phyloP scores from a whole-genome alignment of 2,888 invertebrate species.

The Anthophora plumipes region DNA sequence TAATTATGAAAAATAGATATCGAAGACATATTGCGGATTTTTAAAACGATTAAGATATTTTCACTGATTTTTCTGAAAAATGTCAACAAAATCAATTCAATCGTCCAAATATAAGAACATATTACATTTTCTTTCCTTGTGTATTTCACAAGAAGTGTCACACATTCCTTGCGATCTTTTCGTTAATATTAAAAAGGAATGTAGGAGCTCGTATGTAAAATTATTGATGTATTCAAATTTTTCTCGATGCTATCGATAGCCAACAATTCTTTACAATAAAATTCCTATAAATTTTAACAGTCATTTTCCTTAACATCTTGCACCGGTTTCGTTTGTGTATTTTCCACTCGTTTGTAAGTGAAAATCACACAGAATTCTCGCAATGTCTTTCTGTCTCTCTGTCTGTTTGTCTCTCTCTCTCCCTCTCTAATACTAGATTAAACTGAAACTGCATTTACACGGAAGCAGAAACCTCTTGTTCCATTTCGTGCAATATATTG shows the following conservation, averaged over 20 bases:
- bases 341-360: background rate
- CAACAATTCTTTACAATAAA: background rate
- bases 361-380: background rate
- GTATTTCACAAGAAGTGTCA: conserved; percentile 2
- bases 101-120: background rate
- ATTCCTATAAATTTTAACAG: background rate
- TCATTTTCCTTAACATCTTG: background rate
- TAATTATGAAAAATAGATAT: background rate
- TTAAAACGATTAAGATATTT: background rate
- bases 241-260: background rate
- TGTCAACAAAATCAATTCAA: background rate
- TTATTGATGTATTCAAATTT: background rate
- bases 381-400: background rate
- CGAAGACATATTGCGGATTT: no score
- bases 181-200: background rate
- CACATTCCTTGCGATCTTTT: background rate
- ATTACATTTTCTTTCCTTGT: background rate
- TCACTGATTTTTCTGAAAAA: background rate
- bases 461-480: conserved; percentile 77
- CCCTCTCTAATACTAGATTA: no score
- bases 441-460: conserved; percentile 32
- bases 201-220: background rate
- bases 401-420: no score
- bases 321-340: background rate
- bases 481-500: conserved; percentile 86